Percentiles rank a stretch among this genome's conserved stretches.
Evolutionary conservation across 2,797 vertebrate genomes (phyloP).

Genomic region (Chaetophractus vellerosus): DNA sequence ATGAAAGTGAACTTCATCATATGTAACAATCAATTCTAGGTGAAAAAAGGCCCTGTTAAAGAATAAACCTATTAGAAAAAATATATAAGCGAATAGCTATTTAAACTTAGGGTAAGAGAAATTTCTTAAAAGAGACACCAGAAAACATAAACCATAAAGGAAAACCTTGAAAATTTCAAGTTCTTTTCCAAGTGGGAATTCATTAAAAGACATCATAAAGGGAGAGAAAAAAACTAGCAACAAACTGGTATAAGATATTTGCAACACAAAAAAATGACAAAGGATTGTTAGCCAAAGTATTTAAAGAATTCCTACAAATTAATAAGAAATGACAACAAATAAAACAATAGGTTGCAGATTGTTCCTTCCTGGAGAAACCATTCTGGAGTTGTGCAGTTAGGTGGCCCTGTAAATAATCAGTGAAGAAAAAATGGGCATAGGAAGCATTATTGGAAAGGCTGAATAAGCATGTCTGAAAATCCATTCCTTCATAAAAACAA

Average conservation of each 20-base stretch:
- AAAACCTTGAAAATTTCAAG: not conserved
- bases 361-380: not conserved
- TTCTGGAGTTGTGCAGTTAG: not conserved
- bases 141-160: constrained; percentile 10
- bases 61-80: not conserved
- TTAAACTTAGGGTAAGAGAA: constrained; percentile 6
- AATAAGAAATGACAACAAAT: not conserved
- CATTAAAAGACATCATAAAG: not conserved
- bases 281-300: not conserved
- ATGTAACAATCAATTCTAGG: not conserved
- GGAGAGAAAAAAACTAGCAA: not conserved
- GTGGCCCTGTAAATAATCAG: not conserved
- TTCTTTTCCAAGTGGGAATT: not conserved
- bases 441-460: not conserved
- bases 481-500: not conserved
- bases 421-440: not conserved
- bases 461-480: not conserved
- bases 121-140: not conserved
- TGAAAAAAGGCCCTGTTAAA: not conserved
- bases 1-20: not conserved
- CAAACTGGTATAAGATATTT: not conserved
- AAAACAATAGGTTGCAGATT: not conserved
- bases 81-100: not conserved
- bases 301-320: not conserved
- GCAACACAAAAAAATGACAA: not conserved